Base-by-base conservation (phyloP, 2,113 vertebrate genomes). In the Phodopus roborovskii region DNA sequence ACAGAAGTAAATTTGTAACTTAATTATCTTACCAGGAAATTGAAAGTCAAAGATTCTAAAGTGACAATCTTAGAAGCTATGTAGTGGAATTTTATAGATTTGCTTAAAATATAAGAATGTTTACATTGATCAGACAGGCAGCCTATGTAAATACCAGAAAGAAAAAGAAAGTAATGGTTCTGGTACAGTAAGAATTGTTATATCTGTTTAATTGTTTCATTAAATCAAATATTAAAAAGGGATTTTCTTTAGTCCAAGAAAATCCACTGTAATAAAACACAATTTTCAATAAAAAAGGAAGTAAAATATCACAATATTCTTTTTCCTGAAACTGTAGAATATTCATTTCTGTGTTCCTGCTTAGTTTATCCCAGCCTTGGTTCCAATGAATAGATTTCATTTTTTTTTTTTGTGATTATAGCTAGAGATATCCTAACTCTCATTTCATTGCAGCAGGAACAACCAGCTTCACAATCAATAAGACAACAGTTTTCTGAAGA, bases 401-500 rank as follows among this genome's bases (percentile, higher is more conserved):
- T 98, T n/a, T n/a, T n/a, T n/a, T n/a, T n/a, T n/a, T 97, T 99
- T 98, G 98, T 97, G 98, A 98, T 98, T 96, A 98, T 98, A 99
- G 99, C 96, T 97, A 98, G 99, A 98, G 99, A 99, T 99, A 99
- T 98, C 98, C 96, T 91, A 90, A 97, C 98, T 98, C 98, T 97
- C 96, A 70, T 98, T 98, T 98, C 98, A 97, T 95, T 98, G 91
- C 93, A 92, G 5, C 93, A 68, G 45, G 11, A 62, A 90, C 64
- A 73, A 82, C 62, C 95, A 87, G 96, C 94, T 97, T 97, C 98
- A 97, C 97, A 98, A 98, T 97, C 98, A 98, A 7, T 39, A 92
- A 60, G 98, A 97, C 98, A 89, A 91, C 97, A 98, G 91, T 53
- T 70, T 98, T 96, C 95, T 89, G 7, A 91, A 91, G 94, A 94